These are phyloP conservation scores for Pyrrhura leucotis DNA, from an alignment of 2,797 vertebrate species.

Conservation along the genomic window DNA sequence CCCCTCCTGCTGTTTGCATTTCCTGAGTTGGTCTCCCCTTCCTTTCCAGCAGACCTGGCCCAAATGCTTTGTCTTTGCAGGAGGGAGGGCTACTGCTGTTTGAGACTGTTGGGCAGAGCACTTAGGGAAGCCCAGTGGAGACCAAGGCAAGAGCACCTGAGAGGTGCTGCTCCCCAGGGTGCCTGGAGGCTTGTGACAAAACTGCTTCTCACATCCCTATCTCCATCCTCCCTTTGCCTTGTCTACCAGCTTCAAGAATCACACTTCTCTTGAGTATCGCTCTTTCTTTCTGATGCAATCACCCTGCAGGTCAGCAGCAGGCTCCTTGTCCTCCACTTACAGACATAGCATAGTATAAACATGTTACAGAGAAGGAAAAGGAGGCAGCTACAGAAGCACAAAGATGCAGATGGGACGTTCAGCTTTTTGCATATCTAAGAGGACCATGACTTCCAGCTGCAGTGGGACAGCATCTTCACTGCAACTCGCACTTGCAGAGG, in stretches of 20 bases:
- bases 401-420: background rate
- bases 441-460: background rate
- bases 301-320: background rate
- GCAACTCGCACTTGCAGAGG: accelerated
- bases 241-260: background rate
- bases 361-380: background rate
- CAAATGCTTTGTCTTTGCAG: background rate
- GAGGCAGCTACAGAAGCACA: background rate
- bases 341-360: background rate
- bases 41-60: background rate
- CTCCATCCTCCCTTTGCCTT: background rate
- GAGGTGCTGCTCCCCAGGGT: background rate
- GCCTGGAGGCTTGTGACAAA: accelerated
- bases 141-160: background rate
- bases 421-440: background rate
- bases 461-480: background rate
- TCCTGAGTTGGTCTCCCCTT: background rate
- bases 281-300: background rate
- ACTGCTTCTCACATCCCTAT: background rate
- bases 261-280: background rate
- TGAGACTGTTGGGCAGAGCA: background rate
- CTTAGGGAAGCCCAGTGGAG: background rate
- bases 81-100: background rate
- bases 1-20: background rate
- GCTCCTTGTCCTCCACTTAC: background rate